Conservation (phyloP, 1,140 invertebrate species). For the Trachelipus rathkii region DNA sequence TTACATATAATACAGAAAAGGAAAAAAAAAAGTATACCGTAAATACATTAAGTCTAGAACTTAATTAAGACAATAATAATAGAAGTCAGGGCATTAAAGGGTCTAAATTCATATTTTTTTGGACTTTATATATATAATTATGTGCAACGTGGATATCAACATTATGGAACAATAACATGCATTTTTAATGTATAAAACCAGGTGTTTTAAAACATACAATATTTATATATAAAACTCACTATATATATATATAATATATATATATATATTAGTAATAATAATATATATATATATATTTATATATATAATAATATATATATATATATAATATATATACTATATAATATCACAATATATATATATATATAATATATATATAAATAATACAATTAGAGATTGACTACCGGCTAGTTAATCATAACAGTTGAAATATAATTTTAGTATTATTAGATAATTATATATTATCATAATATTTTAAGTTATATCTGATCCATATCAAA, state of each 20-base stretch:
- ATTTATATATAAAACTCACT: conserved; percentile 5
- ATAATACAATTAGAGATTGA: background rate
- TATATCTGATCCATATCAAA: too few species aligned
- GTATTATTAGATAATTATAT: too few species aligned
- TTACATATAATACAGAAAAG: conserved; percentile 46
- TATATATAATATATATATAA: background rate
- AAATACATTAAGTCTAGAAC: conserved; percentile 22
- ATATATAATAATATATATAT: background rate
- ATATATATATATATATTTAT: conserved; percentile 24
- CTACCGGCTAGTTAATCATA: too few species aligned
- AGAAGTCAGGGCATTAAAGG: too few species aligned
- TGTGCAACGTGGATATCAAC: too few species aligned
- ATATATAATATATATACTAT: background rate
- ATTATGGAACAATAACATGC: background rate
- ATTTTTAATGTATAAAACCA: conserved; percentile 8
- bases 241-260: conserved; percentile 16
- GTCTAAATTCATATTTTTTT: background rate
- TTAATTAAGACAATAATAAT: conserved; percentile 7
- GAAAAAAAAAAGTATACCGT: conserved; percentile 23
- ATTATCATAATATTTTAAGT: too few species aligned
- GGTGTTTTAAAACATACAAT: conserved; percentile 11
- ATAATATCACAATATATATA: too few species aligned
- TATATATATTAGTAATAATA: too few species aligned
- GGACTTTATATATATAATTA: too few species aligned
- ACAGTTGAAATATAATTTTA: too few species aligned